Conservation (phyloP, 2,113 vertebrate species). For the Arenaria interpres region DNA sequence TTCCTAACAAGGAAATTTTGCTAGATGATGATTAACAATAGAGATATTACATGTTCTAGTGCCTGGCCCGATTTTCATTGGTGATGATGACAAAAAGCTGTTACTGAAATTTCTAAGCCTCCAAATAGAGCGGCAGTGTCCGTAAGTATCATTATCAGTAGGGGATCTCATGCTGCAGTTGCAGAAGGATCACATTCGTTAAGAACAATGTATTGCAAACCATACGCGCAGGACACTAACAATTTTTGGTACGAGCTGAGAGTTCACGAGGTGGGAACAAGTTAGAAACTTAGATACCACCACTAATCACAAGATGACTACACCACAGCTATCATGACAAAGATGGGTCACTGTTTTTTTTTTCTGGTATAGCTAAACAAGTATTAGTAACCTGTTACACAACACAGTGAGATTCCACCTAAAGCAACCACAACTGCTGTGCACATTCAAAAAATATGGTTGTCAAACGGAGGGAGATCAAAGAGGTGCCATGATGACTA, state of each 20-base stretch:
- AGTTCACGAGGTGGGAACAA: neutral
- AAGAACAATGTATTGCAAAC: neutral
- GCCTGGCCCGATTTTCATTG: neutral
- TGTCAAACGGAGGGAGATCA: neutral
- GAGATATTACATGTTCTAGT: neutral
- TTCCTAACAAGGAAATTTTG: neutral
- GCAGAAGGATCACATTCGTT: neutral
- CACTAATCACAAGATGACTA: neutral
- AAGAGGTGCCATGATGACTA: neutral
- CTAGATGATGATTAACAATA: neutral
- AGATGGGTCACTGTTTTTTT: neutral
- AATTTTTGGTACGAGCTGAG: neutral
- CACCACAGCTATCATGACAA: neutral
- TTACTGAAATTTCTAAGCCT: neutral
- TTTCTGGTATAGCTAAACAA: neutral
- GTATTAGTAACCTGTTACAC: neutral
- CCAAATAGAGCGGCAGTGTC: neutral
- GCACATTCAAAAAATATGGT: neutral
- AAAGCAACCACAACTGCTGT: neutral
- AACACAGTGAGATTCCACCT: neutral
- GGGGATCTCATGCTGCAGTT: neutral
- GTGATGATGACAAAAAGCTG: neutral
- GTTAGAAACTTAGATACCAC: neutral
- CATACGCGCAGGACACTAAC: neutral
- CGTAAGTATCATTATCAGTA: neutral